Conservation (phyloP, 2,888 invertebrate species). For the Cheilosia pagana region DNA sequence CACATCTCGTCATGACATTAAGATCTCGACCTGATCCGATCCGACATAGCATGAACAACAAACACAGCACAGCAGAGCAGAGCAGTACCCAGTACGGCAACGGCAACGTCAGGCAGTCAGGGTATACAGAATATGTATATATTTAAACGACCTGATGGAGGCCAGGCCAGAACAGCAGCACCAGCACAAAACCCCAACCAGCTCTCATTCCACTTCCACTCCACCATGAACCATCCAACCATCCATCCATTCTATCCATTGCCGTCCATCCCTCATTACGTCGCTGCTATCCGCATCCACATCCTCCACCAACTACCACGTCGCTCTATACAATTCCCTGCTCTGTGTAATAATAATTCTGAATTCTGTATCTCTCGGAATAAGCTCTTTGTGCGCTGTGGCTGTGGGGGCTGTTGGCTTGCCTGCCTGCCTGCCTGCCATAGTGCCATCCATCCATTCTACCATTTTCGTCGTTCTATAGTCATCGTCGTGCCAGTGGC, state of each 20-base stretch:
- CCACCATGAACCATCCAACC: constrained; percentile 47
- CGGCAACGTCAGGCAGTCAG: constrained; percentile 1
- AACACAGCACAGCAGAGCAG: constrained; percentile 46
- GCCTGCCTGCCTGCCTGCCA: constrained; percentile 59
- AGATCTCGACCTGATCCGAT: constrained; percentile 75
- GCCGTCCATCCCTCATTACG: constrained; percentile 50
- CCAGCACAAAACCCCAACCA: constrained; percentile 64
- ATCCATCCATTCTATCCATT: constrained; percentile 52
- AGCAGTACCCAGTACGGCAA: not conserved
- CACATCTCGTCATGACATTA: constrained; percentile 73
- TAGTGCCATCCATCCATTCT: constrained; percentile 57
- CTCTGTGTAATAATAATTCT: constrained; percentile 71
- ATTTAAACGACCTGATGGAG: constrained; percentile 52
- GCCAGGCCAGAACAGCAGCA: constrained; percentile 66
- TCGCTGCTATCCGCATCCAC: constrained; percentile 55
- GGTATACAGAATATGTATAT: constrained; percentile 54
- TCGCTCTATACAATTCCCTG: constrained; percentile 64
- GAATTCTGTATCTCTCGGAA: constrained; percentile 74
- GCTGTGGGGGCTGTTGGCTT: constrained; percentile 63
- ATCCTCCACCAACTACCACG: constrained; percentile 24
- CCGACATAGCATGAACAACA: constrained; percentile 70
- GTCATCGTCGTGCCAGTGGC: constrained; percentile 55
- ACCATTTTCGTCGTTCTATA: constrained; percentile 53
- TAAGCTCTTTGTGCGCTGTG: constrained; percentile 75
- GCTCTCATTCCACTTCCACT: constrained; percentile 60